Conservation (phyloP, 2,797 vertebrate species). For the Yasuhikotakia modesta region DNA sequence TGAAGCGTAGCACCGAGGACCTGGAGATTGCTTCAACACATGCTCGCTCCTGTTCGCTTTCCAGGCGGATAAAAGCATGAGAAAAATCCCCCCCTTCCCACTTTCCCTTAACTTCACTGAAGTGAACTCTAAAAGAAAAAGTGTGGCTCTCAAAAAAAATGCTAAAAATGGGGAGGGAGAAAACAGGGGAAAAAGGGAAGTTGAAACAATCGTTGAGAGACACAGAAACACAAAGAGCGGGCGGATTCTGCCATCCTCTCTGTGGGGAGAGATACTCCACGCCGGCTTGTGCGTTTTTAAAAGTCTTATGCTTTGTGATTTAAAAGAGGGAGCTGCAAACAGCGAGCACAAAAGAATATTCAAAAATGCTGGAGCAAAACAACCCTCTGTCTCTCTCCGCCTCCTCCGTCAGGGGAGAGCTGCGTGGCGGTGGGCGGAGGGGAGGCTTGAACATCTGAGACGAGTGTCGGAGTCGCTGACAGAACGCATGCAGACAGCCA, state of each 20-base stretch:
- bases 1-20: constrained; percentile 12
- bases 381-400: constrained; percentile 54
- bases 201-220: constrained; percentile 63
- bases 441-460: constrained; percentile 56
- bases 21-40: constrained; percentile 40
- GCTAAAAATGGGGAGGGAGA: constrained; percentile 46
- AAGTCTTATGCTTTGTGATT: constrained; percentile 74
- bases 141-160: constrained; percentile 4
- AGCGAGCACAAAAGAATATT: constrained; percentile 78
- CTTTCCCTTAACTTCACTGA: constrained; percentile 68
- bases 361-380: constrained; percentile 67
- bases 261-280: constrained; percentile 68
- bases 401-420: constrained; percentile 69
- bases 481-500: constrained; percentile 52
- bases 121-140: constrained; percentile 63
- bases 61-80: constrained; percentile 59
- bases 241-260: constrained; percentile 69
- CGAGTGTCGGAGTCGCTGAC: constrained; percentile 56
- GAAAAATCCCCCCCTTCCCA: constrained; percentile 57
- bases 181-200: constrained; percentile 48
- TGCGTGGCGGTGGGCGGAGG: constrained; percentile 57
- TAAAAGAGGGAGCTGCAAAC: constrained; percentile 71
- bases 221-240: constrained; percentile 63
- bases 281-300: constrained; percentile 71
- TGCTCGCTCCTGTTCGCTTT: constrained; percentile 50